phyloP scores from a whole-genome alignment of 2,113 vertebrate species.

The Melanocharis versteri region DNA sequence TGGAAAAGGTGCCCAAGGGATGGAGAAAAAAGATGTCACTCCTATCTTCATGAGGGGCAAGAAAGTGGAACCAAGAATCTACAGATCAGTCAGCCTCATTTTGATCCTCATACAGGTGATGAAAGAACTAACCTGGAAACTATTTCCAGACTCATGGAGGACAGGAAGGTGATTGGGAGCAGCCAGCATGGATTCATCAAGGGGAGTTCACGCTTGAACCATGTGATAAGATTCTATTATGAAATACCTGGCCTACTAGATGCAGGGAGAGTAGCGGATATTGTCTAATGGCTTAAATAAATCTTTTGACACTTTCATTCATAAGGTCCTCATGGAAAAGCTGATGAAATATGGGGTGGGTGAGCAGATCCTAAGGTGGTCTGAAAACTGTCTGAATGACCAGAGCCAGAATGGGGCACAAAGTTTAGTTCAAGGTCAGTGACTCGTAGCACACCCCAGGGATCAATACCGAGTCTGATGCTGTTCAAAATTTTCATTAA shows the following conservation, averaged over 20 bases:
- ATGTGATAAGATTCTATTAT: background rate
- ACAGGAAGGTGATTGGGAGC: background rate
- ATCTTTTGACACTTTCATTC: background rate
- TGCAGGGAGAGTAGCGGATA: background rate
- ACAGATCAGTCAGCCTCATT: background rate
- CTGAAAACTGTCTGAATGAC: background rate
- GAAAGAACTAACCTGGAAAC: background rate
- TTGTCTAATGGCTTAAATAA: background rate
- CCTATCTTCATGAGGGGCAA: rapidly evolving
- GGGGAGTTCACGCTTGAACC: background rate
- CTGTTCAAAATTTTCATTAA: background rate
- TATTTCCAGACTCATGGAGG: background rate
- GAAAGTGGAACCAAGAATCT: background rate
- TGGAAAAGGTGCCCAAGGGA: background rate
- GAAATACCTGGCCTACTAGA: background rate
- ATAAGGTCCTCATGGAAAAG: background rate
- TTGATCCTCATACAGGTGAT: background rate
- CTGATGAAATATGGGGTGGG: background rate
- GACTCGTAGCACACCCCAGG: background rate
- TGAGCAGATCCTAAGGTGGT: background rate
- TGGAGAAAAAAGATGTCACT: background rate
- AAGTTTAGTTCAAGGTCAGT: background rate
- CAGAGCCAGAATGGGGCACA: background rate
- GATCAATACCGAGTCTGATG: background rate
- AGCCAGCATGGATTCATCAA: background rate